Conservation (phyloP, 2,888 invertebrate species). For the Dugesia japonica region DNA sequence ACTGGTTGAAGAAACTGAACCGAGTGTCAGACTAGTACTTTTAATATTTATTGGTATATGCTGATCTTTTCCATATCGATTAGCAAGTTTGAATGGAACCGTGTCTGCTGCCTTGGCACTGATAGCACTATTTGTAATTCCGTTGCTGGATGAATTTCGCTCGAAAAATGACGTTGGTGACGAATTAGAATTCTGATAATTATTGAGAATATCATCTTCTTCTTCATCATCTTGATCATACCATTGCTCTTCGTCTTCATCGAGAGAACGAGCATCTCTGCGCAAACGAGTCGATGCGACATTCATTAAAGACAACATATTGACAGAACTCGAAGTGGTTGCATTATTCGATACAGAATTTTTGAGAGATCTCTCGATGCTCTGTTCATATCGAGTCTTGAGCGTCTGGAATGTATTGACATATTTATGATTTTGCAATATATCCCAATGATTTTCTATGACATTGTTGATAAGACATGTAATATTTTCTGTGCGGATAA, state of each 20-base stretch:
- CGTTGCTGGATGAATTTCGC: not conserved
- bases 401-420: constrained; percentile 91
- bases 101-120: not conserved
- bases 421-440: constrained; percentile 81
- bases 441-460: constrained; percentile 83
- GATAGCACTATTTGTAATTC: not conserved
- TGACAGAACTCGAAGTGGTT: too few relatives aligned
- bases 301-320: too few relatives aligned
- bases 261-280: constrained; percentile 75
- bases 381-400: constrained; percentile 51
- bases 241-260: constrained; percentile 97
- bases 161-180: too few relatives aligned
- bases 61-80: not conserved
- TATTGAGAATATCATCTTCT: not conserved
- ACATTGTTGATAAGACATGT: constrained; percentile 59
- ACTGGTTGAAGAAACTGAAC: not conserved
- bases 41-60: not conserved
- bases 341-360: too few relatives aligned
- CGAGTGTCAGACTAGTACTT: not conserved
- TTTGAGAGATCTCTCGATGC: not conserved
- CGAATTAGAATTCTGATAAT: too few relatives aligned
- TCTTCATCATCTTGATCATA: constrained; percentile 80
- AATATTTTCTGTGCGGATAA: constrained; percentile 63
- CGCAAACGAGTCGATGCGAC: constrained; percentile 55
- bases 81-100: too few relatives aligned